Conservation (phyloP, 1,140 invertebrate genomes). For the Formica selysi region DNA sequence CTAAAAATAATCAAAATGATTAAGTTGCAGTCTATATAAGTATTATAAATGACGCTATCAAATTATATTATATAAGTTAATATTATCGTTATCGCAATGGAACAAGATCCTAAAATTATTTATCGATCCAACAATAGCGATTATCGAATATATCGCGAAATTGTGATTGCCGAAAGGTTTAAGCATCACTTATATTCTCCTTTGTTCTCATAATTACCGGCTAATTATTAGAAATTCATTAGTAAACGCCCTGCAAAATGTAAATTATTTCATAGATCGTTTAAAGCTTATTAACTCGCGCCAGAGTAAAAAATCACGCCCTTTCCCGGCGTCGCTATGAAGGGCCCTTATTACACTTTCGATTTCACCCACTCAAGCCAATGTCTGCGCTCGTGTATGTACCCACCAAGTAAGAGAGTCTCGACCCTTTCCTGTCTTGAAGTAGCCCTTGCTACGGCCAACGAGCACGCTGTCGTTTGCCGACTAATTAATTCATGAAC, state of each 20-base stretch:
- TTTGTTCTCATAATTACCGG: conserved; percentile 14
- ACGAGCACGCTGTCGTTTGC: conserved; percentile 66
- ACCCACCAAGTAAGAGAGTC: conserved; percentile 25
- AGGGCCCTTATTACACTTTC: conserved; percentile 45
- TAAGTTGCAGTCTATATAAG: too few relatives aligned
- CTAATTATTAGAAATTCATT: conserved; percentile 39
- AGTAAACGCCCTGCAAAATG: neutral
- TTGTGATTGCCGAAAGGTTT: conserved; percentile 15
- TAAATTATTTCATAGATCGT: conserved; percentile 1
- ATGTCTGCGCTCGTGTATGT: conserved; percentile 22
- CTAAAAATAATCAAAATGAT: neutral
- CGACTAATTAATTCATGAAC: conserved; percentile 79
- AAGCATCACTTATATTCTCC: neutral
- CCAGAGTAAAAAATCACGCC: conserved; percentile 31
- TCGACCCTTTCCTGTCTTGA: conserved; percentile 53
- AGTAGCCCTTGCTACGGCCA: conserved; percentile 59
- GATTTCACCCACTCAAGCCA: conserved; percentile 7
- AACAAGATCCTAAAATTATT: conserved; percentile 46
- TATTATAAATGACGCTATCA: conserved; percentile 5
- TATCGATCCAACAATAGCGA: neutral
- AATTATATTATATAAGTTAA: conserved; percentile 29
- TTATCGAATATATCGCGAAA: conserved; percentile 23
- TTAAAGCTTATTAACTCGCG: conserved; percentile 45
- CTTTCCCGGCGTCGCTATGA: conserved; percentile 11
- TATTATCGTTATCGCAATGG: conserved; percentile 28